Base-by-base conservation (phyloP, 2,797 vertebrate species). In the Cynodonichthys magdalenae region DNA sequence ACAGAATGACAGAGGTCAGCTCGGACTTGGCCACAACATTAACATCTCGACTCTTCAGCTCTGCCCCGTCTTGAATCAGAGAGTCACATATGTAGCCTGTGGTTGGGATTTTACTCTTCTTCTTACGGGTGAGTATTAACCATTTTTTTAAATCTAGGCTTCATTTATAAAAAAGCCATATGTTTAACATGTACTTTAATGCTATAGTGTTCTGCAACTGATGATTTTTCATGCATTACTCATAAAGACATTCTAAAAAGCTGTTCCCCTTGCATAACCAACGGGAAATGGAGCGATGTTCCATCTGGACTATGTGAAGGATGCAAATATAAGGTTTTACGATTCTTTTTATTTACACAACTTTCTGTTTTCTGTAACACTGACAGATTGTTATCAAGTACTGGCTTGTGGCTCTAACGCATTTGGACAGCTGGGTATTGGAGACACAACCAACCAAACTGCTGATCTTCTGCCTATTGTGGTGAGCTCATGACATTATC, bases 51-150 rank as follows among this genome's bases (percentile, higher is more conserved):
- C 3, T 75, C 94, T 97, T 80, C 92, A 92, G 15, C 83, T 89
- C 65, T 95, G 96, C 54, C 52, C 71, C 48, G 71, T 89, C 10
- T 69, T 94, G 27, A 83, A 79, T 15, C 85, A 71, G 45, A 87
- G 73, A 60, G 83, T 97, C 55, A 85, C 81, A 46, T 88, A 93
- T 63, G 95, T 97, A 47, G 91, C 95, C 41, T 98, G 97, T 81
- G 97, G 97, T 54, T 99, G 96, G 97, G 95, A 98, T 87, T 99
- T 98, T 79, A 95, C 95, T 19, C 83, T 98, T 68, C 71, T 97
- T 51, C 92, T 97, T 59, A 92, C 87, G 65, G 95, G 96, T 97
- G 82, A 92, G 82, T 41, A 54, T 5, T 95, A 77, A 90, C 75
- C 42, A 36, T 6, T 0, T 4, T 51, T 77, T 59, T 10, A 56